These are phyloP conservation scores for Pteromalus puparum DNA, from an alignment of 1,140 invertebrate species.

Conservation along the genomic window DNA sequence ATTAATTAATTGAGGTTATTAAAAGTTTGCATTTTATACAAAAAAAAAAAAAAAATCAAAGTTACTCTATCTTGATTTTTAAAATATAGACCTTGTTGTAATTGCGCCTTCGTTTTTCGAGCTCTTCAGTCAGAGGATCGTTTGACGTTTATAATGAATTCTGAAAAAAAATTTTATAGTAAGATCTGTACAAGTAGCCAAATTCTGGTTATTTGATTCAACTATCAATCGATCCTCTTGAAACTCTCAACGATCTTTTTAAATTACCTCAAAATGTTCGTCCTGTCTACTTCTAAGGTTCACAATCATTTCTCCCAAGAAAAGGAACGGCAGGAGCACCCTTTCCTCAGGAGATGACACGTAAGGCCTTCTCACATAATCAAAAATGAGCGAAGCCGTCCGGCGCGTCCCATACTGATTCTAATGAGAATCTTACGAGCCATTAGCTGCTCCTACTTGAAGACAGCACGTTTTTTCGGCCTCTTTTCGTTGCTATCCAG, in stretches of 20 bases:
- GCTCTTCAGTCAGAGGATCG: background rate
- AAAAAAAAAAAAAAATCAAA: no score
- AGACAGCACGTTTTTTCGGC: slow-evolving; percentile 1
- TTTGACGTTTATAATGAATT: background rate
- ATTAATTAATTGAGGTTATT: background rate
- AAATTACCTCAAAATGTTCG: background rate
- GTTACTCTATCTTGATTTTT: background rate
- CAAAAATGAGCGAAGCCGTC: background rate
- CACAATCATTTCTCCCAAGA: background rate
- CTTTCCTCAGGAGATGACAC: background rate
- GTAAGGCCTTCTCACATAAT: background rate
- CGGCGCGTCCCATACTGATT: background rate
- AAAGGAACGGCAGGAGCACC: background rate
- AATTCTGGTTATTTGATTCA: background rate
- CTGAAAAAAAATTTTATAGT: no score
- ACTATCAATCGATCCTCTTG: background rate
- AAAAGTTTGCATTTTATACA: no score
- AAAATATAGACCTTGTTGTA: background rate
- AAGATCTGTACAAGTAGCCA: no score
- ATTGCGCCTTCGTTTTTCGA: background rate
- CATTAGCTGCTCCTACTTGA: background rate
- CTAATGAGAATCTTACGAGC: slow-evolving; percentile 4
- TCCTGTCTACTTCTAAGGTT: background rate
- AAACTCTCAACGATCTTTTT: background rate
- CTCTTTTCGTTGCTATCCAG: slow-evolving; percentile 38